Conservation (phyloP, 2,888 invertebrate species). For the Gerris lacustris region DNA sequence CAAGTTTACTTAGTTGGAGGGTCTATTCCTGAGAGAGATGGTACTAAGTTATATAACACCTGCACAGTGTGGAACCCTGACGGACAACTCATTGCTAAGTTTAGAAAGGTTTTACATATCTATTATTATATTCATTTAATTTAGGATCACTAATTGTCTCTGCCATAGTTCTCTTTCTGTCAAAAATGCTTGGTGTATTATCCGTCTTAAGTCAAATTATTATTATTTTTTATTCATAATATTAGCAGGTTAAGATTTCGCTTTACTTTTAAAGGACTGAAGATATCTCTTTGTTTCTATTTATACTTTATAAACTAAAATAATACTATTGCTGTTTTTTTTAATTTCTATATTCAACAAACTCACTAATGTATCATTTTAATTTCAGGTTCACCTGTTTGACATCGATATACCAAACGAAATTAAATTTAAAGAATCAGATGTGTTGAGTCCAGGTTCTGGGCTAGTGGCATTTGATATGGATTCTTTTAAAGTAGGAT, state of each 20-base stretch:
- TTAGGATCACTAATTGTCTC: too few relatives aligned
- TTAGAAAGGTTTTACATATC: conserved; percentile 56
- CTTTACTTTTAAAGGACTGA: too few relatives aligned
- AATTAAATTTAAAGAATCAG: conserved; percentile 86
- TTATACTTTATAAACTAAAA: too few relatives aligned
- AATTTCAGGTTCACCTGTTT: conserved; percentile 72
- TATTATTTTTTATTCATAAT: too few relatives aligned
- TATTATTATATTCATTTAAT: too few relatives aligned
- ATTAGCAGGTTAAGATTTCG: too few relatives aligned
- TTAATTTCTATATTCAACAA: too few relatives aligned
- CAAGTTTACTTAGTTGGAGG: conserved; percentile 76
- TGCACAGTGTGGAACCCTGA: conserved; percentile 71
- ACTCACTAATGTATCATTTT: neutral
- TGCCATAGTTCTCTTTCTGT: too few relatives aligned
- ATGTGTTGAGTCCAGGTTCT: conserved; percentile 64
- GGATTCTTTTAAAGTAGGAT: conserved; percentile 60
- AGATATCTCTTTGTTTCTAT: too few relatives aligned
- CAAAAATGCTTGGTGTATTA: too few relatives aligned
- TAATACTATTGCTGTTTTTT: too few relatives aligned
- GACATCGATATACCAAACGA: conserved; percentile 90
- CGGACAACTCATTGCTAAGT: conserved; percentile 65
- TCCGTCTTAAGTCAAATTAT: too few relatives aligned
- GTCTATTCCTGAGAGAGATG: conserved; percentile 69
- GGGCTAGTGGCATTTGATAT: conserved; percentile 59
- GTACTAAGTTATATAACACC: conserved; percentile 65